phyloP scores from a whole-genome alignment of 2,797 vertebrate genomes.

The Coluber constrictor region DNA sequence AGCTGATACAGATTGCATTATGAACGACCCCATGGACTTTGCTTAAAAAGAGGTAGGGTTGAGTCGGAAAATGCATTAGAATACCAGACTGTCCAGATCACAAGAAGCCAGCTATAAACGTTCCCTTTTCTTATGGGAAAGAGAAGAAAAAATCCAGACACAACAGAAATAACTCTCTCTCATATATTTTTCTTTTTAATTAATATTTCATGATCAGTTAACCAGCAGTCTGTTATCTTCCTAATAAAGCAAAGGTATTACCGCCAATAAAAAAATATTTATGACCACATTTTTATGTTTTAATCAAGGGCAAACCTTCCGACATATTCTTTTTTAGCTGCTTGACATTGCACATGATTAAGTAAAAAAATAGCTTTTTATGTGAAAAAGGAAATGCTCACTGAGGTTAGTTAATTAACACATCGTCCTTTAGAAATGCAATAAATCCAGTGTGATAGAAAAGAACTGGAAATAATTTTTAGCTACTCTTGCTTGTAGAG shows the following conservation, averaged over 20 bases:
- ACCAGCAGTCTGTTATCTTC: slow-evolving; percentile 65
- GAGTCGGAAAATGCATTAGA: not conserved
- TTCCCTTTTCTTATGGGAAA: slow-evolving; percentile 23
- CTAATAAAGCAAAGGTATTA: slow-evolving; percentile 65
- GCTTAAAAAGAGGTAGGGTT: not conserved
- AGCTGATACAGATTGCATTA: not conserved
- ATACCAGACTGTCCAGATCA: not conserved
- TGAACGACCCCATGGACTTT: not conserved
- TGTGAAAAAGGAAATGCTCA: slow-evolving; percentile 43
- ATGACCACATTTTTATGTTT: slow-evolving; percentile 69
- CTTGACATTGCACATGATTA: slow-evolving; percentile 44
- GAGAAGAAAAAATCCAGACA: slow-evolving; percentile 38
- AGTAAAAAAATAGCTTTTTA: slow-evolving; percentile 47
- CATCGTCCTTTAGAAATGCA: slow-evolving; percentile 39
- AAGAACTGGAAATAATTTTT: slow-evolving; percentile 31
- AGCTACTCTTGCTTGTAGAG: not conserved
- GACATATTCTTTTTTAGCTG: slow-evolving; percentile 62
- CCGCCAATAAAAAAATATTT: slow-evolving; percentile 73
- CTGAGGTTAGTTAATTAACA: slow-evolving; percentile 41
- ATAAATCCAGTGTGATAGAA: slow-evolving; percentile 48
- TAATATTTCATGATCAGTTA: slow-evolving; percentile 73
- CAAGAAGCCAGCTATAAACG: slow-evolving; percentile 18
- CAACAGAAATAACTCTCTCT: slow-evolving; percentile 52
- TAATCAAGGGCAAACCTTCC: slow-evolving; percentile 66
- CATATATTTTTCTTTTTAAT: slow-evolving; percentile 70